These are phyloP conservation scores for Trichopoda pennipes DNA, from an alignment of 2,888 invertebrate species.

Conservation along the genomic window DNA sequence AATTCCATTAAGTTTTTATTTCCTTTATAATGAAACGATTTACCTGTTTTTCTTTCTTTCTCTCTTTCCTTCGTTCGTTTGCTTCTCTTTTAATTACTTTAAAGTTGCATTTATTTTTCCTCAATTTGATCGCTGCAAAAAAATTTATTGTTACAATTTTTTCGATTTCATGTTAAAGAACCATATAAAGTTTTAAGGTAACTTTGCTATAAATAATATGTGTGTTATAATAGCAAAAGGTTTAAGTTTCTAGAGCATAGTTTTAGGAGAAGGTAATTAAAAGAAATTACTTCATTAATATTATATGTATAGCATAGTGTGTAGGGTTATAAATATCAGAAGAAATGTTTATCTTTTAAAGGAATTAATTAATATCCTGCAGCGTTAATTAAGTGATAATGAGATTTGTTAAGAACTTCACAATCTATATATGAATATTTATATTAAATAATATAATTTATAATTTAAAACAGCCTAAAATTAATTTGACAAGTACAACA, in stretches of 20 bases:
- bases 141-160: conserved; percentile 36
- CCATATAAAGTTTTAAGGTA: conserved; percentile 45
- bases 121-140: neutral
- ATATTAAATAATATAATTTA: neutral
- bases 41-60: conserved; percentile 40
- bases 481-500: too few relatives aligned
- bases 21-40: conserved; percentile 6
- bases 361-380: conserved; percentile 30
- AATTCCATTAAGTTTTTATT: conserved; percentile 58
- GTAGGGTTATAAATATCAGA: conserved; percentile 39
- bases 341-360: conserved; percentile 12
- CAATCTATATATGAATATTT: neutral
- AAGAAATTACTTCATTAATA: conserved; percentile 67
- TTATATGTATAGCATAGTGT: conserved; percentile 31
- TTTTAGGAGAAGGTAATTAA: conserved; percentile 65
- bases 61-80: neutral
- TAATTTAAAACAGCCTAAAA: too few relatives aligned
- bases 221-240: conserved; percentile 7
- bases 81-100: conserved; percentile 49
- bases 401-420: conserved; percentile 1
- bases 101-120: conserved; percentile 38
- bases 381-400: conserved; percentile 63
- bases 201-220: conserved; percentile 54
- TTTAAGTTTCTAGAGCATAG: conserved; percentile 48
- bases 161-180: conserved; percentile 61